Conservation (phyloP, 2,797 vertebrate species). For the Amniataba percoides region DNA sequence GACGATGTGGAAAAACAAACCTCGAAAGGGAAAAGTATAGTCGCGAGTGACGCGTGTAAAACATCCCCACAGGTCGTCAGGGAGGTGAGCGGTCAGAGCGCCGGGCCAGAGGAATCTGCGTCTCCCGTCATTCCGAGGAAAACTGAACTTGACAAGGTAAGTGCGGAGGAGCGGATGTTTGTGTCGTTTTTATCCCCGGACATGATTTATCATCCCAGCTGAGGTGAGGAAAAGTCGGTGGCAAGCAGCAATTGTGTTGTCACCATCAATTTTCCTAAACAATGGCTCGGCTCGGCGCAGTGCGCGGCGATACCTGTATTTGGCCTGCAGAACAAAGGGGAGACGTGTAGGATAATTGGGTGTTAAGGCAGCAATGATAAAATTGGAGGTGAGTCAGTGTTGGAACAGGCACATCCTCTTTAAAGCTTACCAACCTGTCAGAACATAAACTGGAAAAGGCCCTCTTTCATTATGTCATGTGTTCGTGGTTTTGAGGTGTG, state of each 20-base stretch:
- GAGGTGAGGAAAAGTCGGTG: constrained; percentile 55
- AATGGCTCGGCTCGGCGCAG: constrained; percentile 33
- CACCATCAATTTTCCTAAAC: constrained; percentile 62
- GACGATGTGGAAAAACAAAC: background rate
- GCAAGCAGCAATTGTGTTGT: constrained; percentile 69
- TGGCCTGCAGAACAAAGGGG: constrained; percentile 48
- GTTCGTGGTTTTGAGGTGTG: constrained; percentile 1
- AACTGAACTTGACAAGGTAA: constrained; percentile 94
- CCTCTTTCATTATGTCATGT: background rate
- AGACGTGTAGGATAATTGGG: constrained; percentile 39
- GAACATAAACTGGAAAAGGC: constrained; percentile 26
- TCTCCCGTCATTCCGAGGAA: constrained; percentile 90
- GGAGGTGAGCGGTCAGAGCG: constrained; percentile 87
- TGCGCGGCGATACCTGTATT: constrained; percentile 13
- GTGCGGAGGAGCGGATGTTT: constrained; percentile 31
- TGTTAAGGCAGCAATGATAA: constrained; percentile 57
- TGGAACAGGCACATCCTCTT: constrained; percentile 31
- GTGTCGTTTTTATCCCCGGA: background rate
- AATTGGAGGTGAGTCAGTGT: constrained; percentile 38
- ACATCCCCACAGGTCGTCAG: constrained; percentile 88
- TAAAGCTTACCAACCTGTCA: constrained; percentile 35
- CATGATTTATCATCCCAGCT: constrained; percentile 37
- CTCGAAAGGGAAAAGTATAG: background rate
- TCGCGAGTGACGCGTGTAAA: constrained; percentile 14
- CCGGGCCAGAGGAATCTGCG: constrained; percentile 82